These are phyloP conservation scores for Theodoxus fluviatilis DNA, from an alignment of 2,888 invertebrate genomes.

Conservation along the genomic window DNA sequence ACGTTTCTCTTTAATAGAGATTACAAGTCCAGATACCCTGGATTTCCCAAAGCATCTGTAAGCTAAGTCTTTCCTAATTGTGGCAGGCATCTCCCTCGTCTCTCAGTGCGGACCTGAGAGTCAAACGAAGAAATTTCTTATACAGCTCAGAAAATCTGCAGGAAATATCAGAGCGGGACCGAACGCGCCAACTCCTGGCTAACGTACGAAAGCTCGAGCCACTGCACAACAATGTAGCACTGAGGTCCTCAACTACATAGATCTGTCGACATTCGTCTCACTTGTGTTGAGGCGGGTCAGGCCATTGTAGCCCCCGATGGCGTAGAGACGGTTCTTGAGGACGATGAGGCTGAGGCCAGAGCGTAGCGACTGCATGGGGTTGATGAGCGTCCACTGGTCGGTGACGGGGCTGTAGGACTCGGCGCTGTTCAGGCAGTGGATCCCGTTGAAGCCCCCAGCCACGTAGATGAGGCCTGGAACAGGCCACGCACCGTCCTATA, in stretches of 20 bases:
- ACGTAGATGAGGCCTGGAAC: constrained; percentile 74
- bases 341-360: constrained; percentile 80
- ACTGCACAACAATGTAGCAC: background rate
- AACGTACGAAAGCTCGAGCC: background rate
- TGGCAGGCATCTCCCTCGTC: no score
- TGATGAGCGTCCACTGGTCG: constrained; percentile 76
- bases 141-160: no score
- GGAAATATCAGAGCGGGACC: no score
- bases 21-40: no score
- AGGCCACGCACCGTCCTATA: background rate
- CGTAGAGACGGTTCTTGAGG: constrained; percentile 75
- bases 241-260: background rate
- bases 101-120: no score
- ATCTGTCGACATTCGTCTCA: constrained; percentile 48
- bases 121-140: no score
- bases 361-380: constrained; percentile 76
- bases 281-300: constrained; percentile 75
- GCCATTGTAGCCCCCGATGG: constrained; percentile 84
- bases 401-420: constrained; percentile 78
- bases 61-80: no score
- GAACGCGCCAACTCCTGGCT: background rate
- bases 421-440: constrained; percentile 77
- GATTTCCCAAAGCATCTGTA: no score
- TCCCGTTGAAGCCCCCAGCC: constrained; percentile 83
- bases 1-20: no score